Base-by-base conservation (phyloP, 1,140 invertebrate species). In the Pseudomyrmex flavicornis region DNA sequence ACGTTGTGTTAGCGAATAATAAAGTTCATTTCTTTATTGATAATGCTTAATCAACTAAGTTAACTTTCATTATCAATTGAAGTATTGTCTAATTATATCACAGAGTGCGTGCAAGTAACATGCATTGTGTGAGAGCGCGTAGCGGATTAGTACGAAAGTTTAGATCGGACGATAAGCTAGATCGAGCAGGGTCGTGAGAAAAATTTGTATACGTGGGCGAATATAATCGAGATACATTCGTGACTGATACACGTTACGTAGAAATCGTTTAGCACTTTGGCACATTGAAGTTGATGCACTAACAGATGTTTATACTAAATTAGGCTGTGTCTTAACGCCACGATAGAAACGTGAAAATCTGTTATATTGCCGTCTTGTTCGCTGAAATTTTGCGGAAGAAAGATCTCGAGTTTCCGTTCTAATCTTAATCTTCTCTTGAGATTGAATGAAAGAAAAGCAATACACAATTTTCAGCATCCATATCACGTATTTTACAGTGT, bases 1-100 rank as follows among this genome's bases (percentile, higher is more conserved):
- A 35, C 35, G 35, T 35, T 35, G 35, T 7, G 35, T 35, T 26
- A 13, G 15, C 48, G 48, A 22, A 26, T 50, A 72, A 61, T 50
- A 68, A 9, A 26, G 26, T 79, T 69, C n/a, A 9, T 58, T 0
- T 61, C 50, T 56, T 35, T 35, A 35, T 35, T 35, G 35, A 26
- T 35, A 46, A 26, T 48, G 3, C 20, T 59, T 15, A 61, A 46
- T 13, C 15, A 44, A 8, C 20, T 9, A 58, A 62, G 12, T 70
- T n/a, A n/a, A n/a, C n/a, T n/a, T 35, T 35, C 54, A 50, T 62
- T 50, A 50, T 50, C 66, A 59, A 17, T 69, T 58, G 5, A 20
- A 46, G 35, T 35, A 58, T 83, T 87, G 85, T 75, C 72, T 89
- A 89, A 90, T 89, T 89, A 26, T 46, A 69, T 35, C 35, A 50